These are phyloP conservation scores for Polypterus senegalus DNA, from an alignment of 2,113 vertebrate species.

Conservation along the genomic window DNA sequence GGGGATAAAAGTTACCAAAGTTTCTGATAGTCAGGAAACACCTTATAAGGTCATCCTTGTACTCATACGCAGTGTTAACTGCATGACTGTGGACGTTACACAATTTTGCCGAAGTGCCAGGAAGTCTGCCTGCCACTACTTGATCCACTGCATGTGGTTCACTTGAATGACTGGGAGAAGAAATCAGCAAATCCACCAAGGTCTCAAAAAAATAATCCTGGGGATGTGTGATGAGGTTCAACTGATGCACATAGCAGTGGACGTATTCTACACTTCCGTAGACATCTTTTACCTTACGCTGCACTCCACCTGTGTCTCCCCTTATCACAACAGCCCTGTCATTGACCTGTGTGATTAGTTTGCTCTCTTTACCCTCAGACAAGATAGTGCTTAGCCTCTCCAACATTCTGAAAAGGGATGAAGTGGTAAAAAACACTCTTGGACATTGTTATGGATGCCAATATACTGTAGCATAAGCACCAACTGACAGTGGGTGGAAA, in stretches of 20 bases:
- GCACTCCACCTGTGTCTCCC: conserved; percentile 11
- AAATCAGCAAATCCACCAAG: conserved; percentile 13
- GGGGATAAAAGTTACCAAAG: no score
- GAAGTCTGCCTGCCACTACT: conserved; percentile 5
- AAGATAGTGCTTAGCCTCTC: conserved; percentile 12
- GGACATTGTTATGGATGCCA: conserved; percentile 8
- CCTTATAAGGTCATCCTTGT: no score
- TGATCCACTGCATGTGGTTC: conserved; percentile 6
- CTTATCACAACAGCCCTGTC: conserved; percentile 16
- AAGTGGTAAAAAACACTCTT: conserved; percentile 19
- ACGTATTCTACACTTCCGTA: conserved; percentile 13
- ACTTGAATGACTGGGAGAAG: conserved; percentile 6
- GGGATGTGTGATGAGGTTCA: conserved; percentile 6
- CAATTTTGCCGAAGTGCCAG: neutral
- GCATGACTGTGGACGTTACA: conserved; percentile 5
- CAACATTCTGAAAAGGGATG: conserved; percentile 14
- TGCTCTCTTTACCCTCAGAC: conserved; percentile 12
- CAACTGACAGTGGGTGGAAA: conserved; percentile 11
- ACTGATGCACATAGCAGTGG: conserved; percentile 17
- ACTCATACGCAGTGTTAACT: no score
- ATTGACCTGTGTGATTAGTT: conserved; percentile 16
- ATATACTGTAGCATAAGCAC: conserved; percentile 14
- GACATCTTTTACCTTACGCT: conserved; percentile 11
- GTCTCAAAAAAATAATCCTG: conserved; percentile 2
- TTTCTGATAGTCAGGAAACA: no score